Evolutionary conservation across 2,888 invertebrate species (phyloP).

Genomic region (Hemithea aestivaria): DNA sequence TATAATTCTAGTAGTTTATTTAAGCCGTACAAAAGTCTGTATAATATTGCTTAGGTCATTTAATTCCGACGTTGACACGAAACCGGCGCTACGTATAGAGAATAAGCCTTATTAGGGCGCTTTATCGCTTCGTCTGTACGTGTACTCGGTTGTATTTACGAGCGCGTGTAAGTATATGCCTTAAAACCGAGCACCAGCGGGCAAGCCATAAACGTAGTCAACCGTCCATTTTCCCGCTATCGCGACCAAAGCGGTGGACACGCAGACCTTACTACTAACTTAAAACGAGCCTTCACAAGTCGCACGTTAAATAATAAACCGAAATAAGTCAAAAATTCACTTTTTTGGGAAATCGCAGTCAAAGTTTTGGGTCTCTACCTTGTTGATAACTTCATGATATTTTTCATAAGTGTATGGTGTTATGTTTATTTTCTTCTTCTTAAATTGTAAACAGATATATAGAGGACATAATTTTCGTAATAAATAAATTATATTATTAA

Average conservation of each 20-base stretch:
- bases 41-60: slow-evolving; percentile 32
- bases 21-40: background rate
- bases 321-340: too few species aligned
- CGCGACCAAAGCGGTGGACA: slow-evolving; percentile 65
- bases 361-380: too few species aligned
- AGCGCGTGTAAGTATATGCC: slow-evolving; percentile 53
- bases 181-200: slow-evolving; percentile 65
- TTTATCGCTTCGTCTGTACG: slow-evolving; percentile 56
- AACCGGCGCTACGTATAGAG: slow-evolving; percentile 49
- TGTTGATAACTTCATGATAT: too few species aligned
- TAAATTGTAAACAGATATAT: too few species aligned
- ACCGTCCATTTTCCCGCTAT: slow-evolving; percentile 76
- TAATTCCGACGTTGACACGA: slow-evolving; percentile 42
- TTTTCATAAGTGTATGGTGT: too few species aligned
- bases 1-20: too few species aligned
- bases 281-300: slow-evolving; percentile 30
- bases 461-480: too few species aligned
- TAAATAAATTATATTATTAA: too few species aligned
- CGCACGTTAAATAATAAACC: slow-evolving; percentile 10
- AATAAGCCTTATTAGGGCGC: slow-evolving; percentile 63
- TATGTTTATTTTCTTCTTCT: too few species aligned
- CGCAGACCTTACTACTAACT: slow-evolving; percentile 48
- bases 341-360: too few species aligned
- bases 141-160: slow-evolving; percentile 57
- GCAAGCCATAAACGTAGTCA: slow-evolving; percentile 75